A percentile compares a stretch with the other conserved stretches of the same genome.
These are phyloP conservation scores for Austrolebias charrua DNA, from an alignment of 2,797 vertebrate genomes.

Conservation along the genomic window DNA sequence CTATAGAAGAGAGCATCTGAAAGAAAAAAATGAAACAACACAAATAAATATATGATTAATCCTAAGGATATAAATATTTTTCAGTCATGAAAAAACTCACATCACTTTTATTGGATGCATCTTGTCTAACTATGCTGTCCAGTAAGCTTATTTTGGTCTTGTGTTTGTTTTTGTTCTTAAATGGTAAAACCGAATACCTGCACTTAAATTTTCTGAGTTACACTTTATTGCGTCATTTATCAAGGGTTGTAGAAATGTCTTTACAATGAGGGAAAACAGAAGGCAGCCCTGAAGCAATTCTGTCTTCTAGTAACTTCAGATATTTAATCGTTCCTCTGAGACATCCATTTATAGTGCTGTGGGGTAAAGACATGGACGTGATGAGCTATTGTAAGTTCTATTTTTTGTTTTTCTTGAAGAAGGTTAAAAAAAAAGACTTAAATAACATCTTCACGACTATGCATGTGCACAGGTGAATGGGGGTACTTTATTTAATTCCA, in stretches of 20 bases:
- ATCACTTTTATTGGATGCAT: too few species aligned
- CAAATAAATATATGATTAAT: too few species aligned
- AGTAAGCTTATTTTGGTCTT: too few species aligned
- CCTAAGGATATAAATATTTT: too few species aligned
- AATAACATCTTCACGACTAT: background rate
- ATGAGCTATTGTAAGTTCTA: background rate
- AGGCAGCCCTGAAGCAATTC: constrained; percentile 12
- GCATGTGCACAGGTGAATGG: background rate
- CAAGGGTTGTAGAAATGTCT: constrained; percentile 11
- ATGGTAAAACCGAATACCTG: too few species aligned
- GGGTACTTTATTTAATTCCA: background rate
- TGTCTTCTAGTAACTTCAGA: constrained; percentile 9
- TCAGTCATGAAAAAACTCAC: too few species aligned
- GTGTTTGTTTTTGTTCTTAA: background rate
- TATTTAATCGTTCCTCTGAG: constrained; percentile 4
- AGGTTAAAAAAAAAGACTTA: background rate
- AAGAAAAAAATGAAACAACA: too few species aligned
- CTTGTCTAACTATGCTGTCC: too few species aligned
- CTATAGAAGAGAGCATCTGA: too few species aligned
- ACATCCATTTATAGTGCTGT: background rate
- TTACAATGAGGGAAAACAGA: background rate
- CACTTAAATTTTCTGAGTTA: background rate
- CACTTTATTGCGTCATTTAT: background rate
- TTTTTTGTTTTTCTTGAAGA: background rate
- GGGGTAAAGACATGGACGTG: constrained; percentile 3